A percentile compares a stretch with the other conserved stretches of the same genome.
phyloP scores from a whole-genome alignment of 1,140 invertebrate species.

The Ganaspis sp. region DNA sequence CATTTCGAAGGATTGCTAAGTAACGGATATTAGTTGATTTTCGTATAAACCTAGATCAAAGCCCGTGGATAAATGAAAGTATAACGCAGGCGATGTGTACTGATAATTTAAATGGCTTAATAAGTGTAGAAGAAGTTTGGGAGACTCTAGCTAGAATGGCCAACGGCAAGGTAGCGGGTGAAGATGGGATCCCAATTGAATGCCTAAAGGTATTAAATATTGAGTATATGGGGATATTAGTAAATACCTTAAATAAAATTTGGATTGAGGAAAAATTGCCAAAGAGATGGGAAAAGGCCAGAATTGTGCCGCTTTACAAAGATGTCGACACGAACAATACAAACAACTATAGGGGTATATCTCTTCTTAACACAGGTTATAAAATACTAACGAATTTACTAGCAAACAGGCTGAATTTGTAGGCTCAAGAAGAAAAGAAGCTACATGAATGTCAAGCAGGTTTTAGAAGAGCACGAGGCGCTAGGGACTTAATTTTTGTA shows the following conservation, averaged over 20 bases:
- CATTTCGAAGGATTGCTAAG: too few species aligned
- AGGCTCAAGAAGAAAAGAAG: not conserved
- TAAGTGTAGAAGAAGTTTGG: too few species aligned
- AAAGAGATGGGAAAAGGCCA: not conserved
- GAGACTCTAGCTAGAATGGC: too few species aligned
- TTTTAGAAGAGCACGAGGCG: not conserved
- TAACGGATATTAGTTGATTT: too few species aligned
- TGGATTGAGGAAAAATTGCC: not conserved
- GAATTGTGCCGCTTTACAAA: not conserved
- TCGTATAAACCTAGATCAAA: too few species aligned
- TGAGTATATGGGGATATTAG: too few species aligned
- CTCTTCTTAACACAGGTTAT: not conserved
- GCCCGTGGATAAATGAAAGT: too few species aligned
- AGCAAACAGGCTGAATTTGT: not conserved
- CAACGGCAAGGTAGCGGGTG: too few species aligned
- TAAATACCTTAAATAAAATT: not conserved
- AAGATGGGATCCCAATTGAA: too few species aligned
- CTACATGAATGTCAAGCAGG: not conserved
- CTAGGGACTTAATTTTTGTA: slow-evolving; percentile 4
- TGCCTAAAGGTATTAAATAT: too few species aligned
- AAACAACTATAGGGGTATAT: not conserved
- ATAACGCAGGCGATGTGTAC: too few species aligned
- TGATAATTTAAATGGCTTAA: too few species aligned
- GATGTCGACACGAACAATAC: not conserved
- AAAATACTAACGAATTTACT: not conserved